phyloP scores from a whole-genome alignment of 2,113 vertebrate genomes.

The Mixornis gularis region DNA sequence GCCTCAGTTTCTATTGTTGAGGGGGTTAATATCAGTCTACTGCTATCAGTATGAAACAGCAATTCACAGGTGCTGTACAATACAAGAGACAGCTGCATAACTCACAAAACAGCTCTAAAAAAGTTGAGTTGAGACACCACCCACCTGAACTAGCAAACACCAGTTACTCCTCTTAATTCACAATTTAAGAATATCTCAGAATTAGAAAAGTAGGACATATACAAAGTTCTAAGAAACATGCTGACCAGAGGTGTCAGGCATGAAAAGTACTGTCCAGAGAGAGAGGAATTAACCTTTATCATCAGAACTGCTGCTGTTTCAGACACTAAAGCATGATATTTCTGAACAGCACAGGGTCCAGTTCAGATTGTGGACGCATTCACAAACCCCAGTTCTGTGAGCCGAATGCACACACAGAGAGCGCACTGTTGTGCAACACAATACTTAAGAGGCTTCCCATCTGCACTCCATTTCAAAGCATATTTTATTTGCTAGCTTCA shows the following conservation, averaged over 20 bases:
- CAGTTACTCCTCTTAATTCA: not conserved
- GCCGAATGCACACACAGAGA: not conserved
- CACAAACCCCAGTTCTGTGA: not conserved
- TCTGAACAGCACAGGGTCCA: not conserved
- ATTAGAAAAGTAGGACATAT: not conserved
- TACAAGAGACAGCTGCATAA: not conserved
- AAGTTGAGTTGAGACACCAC: not conserved
- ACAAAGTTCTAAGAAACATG: not conserved
- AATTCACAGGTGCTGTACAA: not conserved
- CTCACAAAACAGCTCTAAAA: not conserved
- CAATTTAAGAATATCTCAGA: not conserved
- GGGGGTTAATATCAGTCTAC: not conserved
- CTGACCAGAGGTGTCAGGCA: not conserved
- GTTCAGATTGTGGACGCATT: not conserved
- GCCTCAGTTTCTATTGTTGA: not conserved
- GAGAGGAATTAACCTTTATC: not conserved
- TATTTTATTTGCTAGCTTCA: constrained; percentile 60
- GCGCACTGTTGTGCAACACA: constrained; percentile 23
- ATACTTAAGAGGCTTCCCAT: constrained; percentile 29
- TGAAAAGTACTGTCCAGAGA: not conserved
- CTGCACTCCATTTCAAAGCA: constrained; percentile 55
- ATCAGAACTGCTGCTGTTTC: not conserved
- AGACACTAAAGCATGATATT: not conserved
- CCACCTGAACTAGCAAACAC: not conserved
- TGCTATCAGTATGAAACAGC: not conserved